Evolutionary conservation across 2,888 invertebrate species (phyloP).

Genomic region (Bombylius major): DNA sequence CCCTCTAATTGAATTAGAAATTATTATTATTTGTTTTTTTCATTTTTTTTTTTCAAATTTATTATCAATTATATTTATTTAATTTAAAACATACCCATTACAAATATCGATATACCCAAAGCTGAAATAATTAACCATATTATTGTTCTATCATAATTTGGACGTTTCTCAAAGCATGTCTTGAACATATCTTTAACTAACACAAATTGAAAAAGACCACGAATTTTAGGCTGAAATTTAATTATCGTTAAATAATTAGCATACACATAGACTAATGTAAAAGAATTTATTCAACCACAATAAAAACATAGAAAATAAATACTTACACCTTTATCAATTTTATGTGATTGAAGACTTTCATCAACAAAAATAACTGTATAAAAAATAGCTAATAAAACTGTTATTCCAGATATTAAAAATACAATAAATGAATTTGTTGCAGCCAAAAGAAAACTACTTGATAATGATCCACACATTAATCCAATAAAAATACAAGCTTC

Average conservation of each 20-base stretch:
- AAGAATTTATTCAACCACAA: too few relatives aligned
- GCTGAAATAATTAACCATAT: conserved; percentile 33
- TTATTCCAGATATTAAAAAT: conserved; percentile 23
- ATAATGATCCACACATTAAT: conserved; percentile 45
- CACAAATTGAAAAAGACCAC: conserved; percentile 30
- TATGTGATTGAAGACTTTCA: conserved; percentile 27
- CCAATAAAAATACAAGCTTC: conserved; percentile 49
- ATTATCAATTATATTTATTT: too few relatives aligned
- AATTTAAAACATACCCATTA: conserved; percentile 23
- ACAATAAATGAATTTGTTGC: conserved; percentile 26
- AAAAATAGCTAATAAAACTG: conserved; percentile 23
- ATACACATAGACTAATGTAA: neutral
- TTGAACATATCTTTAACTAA: conserved; percentile 30
- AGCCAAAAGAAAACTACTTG: conserved; percentile 46
- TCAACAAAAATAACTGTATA: conserved; percentile 28
- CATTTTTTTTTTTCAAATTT: too few relatives aligned
- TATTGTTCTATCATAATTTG: conserved; percentile 31
- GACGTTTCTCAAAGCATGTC: conserved; percentile 28
- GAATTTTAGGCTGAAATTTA: conserved; percentile 24
- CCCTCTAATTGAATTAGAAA: conserved; percentile 22
- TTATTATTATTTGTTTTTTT: neutral
- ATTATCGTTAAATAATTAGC: neutral
- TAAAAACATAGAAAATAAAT: neutral
- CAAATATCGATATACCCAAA: conserved; percentile 29
- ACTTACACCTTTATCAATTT: conserved; percentile 25